Base-by-base conservation (phyloP, 1,140 invertebrate species). In the Caenorhabditis brenneri region DNA sequence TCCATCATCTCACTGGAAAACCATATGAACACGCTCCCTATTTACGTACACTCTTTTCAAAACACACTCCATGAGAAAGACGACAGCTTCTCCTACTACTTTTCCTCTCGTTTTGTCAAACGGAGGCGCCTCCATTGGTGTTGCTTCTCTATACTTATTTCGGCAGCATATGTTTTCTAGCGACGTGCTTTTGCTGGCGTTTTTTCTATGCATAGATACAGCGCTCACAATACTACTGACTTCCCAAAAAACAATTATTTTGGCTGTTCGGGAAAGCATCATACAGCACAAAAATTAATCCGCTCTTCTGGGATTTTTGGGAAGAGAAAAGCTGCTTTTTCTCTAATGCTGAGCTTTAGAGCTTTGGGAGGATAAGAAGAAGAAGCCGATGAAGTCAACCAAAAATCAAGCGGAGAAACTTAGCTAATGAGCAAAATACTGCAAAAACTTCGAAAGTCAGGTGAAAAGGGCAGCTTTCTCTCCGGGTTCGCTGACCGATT, bases 31-130 rank as follows among this genome's bases (percentile, higher is more conserved):
- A 42, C 36, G 36, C 65, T 74, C 65, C n/a, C 36, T 74, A 74
- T 74, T 46, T 74, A 39, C 65, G 65, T 74, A 74, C 65, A 46
- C 65, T 74, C 65, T 74, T 74, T 74, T 9, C 36, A 74, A 46
- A 74, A 74, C 36, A 74, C 65, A 74, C 36, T 42, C 65, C 33
- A 74, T 74, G 36, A 74, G n/a, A n/a, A n/a, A 31, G 36, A 74
- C 19, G n/a, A 24, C n/a, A 27, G 53, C n/a, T 16, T n/a, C 49
- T 51, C 5, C 49, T 51, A 16, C 49, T 51, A n/a, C 49, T 51
- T 29, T 22, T 7, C 16, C n/a, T 22, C 65, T n/a, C 19, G 16
- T 12, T n/a, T n/a, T 22, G 16, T 12, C 33, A 31, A 48, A 22
- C 79, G 51, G 15, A 51, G 31, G 7, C 79, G 24, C 7, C 48